These are phyloP conservation scores for Thymelicus lineola DNA, from an alignment of 2,888 invertebrate genomes.

Conservation along the genomic window DNA sequence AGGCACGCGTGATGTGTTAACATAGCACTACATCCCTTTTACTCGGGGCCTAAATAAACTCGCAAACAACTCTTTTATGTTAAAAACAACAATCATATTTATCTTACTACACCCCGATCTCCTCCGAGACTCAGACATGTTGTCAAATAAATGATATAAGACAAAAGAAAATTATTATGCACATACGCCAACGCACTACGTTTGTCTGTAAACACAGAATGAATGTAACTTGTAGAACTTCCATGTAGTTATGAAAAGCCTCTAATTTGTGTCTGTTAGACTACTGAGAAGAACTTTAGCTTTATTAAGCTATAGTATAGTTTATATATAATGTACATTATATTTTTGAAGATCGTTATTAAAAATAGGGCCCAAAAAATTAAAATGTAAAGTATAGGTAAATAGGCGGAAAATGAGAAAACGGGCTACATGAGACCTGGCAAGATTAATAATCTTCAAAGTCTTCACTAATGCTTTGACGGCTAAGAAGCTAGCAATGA, in stretches of 20 bases:
- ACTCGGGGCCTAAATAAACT: constrained; percentile 15
- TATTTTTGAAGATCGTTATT: too few species aligned
- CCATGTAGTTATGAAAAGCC: background rate
- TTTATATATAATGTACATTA: too few species aligned
- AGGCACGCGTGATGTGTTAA: background rate
- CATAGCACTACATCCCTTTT: background rate
- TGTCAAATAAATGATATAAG: constrained; percentile 29
- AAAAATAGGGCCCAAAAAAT: too few species aligned
- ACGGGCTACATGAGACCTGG: too few species aligned
- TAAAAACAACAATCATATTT: constrained; percentile 20
- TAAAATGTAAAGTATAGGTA: too few species aligned
- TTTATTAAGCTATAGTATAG: too few species aligned
- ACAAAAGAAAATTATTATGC: constrained; percentile 34
- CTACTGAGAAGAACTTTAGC: too few species aligned
- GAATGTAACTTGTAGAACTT: background rate
- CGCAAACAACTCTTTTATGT: constrained; percentile 15
- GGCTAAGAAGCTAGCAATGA: too few species aligned
- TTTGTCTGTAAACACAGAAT: constrained; percentile 23
- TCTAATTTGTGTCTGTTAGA: background rate
- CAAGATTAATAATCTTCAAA: too few species aligned
- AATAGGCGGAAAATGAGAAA: too few species aligned
- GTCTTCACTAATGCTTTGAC: too few species aligned
- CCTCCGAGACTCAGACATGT: constrained; percentile 13
- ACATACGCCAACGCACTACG: constrained; percentile 31
- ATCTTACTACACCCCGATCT: constrained; percentile 12